Evolutionary conservation across 2,113 vertebrate species (phyloP), one percentile per base, ranked within the genome.

Genomic region (Plestiodon gilberti): DNA sequence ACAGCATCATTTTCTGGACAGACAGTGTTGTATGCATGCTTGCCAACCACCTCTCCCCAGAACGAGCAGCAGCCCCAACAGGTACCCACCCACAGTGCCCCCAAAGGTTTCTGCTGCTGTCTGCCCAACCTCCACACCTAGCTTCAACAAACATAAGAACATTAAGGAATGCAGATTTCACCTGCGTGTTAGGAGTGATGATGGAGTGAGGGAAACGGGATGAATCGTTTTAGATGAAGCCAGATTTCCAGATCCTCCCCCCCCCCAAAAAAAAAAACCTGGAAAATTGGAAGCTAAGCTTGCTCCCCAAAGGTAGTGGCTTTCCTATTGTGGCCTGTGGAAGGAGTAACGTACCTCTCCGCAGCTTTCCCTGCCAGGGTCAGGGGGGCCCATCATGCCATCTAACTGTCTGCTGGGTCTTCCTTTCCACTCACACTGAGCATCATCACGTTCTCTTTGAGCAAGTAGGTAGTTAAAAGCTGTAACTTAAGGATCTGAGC

Each of bases 401-500:
- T 35, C 89, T 84, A 28, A 92, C 94, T 89, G 92, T 6, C 92
- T 88, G 91, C 91, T 11, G 84, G 86, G 79, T 86, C 83, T 90
- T 91, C 94, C 93, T 91, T 52, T 92, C 93, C 91, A 90, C 43
- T 93, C 91, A 25, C 71, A 84, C 90, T 92, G 93, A 91, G 88
- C 92, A 83, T 89, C 92, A 85, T 91, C 93, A 57, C 25, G 25
- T 84, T 93, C 59, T 85, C 92, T 89, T 40, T 7, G 90, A 91
- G 23, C 88, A 2, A 74, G 1, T 67, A 85, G 92, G 83, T 2
- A 85, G 78, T 89, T 81, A 61, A 80, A 88, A 93, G 91, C 92
- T 22, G 92, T 35, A 89, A 92, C 91, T 94, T 91, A 43, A 92
- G 88, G 88, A 30, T 91, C 81, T 61, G 2, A 13, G 40, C 78